phyloP scores from a whole-genome alignment of 2,113 vertebrate species.

The Oostethus manadensis region DNA sequence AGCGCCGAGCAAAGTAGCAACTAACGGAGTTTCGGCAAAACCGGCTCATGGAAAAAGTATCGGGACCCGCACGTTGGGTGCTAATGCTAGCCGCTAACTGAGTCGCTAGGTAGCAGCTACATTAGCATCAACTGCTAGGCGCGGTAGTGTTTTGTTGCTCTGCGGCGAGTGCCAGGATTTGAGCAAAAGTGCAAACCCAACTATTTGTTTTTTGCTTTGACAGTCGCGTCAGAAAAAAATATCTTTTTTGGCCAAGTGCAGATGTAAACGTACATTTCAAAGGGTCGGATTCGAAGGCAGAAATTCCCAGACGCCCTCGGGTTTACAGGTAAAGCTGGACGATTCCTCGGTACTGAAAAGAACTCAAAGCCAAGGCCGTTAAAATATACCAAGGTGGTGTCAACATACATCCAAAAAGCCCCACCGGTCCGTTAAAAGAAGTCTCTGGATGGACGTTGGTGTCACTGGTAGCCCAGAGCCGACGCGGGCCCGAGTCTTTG shows the following conservation, averaged over 20 bases:
- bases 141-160: neutral
- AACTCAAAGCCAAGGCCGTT: too few relatives aligned
- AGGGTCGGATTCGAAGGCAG: neutral
- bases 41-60: too few relatives aligned
- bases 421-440: conserved; percentile 17
- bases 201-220: neutral
- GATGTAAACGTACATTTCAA: neutral
- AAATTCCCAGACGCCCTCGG: neutral
- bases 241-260: neutral
- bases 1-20: too few relatives aligned
- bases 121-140: too few relatives aligned
- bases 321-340: neutral
- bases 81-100: too few relatives aligned
- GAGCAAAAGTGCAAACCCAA: neutral
- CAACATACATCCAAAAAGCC: conserved; percentile 1
- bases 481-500: conserved; percentile 93
- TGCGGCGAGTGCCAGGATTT: neutral
- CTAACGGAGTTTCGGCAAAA: too few relatives aligned
- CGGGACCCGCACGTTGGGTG: too few relatives aligned
- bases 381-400: neutral
- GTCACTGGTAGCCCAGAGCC: conserved; percentile 90
- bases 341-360: neutral
- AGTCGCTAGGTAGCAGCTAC: too few relatives aligned
- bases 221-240: neutral
- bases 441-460: neutral